Evolutionary conservation across 1,140 invertebrate genomes (phyloP), one percentile per base, ranked within the genome.

Genomic region (Sarcophaga bullata): DNA sequence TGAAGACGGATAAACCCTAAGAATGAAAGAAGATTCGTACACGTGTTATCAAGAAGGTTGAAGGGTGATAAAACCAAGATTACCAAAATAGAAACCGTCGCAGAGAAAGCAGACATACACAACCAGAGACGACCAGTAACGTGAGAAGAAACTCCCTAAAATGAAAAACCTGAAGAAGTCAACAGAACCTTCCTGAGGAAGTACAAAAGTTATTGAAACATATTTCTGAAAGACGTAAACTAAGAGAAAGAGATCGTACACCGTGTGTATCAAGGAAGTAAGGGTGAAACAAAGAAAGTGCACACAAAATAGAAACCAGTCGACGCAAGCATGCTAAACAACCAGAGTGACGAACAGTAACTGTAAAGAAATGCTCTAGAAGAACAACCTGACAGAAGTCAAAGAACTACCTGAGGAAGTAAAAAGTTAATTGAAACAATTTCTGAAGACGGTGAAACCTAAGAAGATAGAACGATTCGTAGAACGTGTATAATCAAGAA

Each of bases 11-110:
- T 9, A 13, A n/a, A 7, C 84, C 1, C n/a, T n/a, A n/a, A n/a
- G 85, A 82, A 19, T 89, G 86, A 48, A 86, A 84, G 49, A 86
- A 85, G 25, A 85, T 90, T 0, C 85, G 83, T 11, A 86, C 84
- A 11, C 58, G 6, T n/a, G n/a, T n/a, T n/a, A 68, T 72, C 68
- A 72, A 72, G 68, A 72, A 72, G 17, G 10, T 25, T 5, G 25
- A 72, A 19, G 68, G 68, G 81, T 82, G 85, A 19, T 19, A 72
- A 10, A 15, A 72, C 17, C n/a, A 72, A 72, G 68, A 84, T 72
- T 10, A 72, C 68, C 19, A 72, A 17, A 19, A 72, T 72, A n/a
- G n/a, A n/a, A n/a, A 19, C 17, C 8, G 25, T 19, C 9, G 68
- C 25, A 73, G 6, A 19, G 25, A 10, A 19, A 72, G 25, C 8